Evolutionary conservation across 2,888 invertebrate genomes (phyloP).

Genomic region (Eristalinus sepulchralis): DNA sequence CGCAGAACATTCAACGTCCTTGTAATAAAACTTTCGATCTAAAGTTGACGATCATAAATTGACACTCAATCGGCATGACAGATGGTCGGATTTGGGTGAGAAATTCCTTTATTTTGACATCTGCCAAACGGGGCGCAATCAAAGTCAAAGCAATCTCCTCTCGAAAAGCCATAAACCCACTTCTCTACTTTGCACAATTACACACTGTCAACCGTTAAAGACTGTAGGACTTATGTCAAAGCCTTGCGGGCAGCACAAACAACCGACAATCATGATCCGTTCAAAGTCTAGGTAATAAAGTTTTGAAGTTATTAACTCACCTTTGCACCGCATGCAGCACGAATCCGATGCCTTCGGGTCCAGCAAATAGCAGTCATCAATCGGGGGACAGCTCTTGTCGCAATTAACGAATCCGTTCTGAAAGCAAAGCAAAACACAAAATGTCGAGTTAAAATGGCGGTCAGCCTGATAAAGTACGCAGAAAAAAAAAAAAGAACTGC

Average conservation of each 20-base stretch:
- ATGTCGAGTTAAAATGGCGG: slow-evolving; percentile 13
- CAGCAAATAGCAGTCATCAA: slow-evolving; percentile 91
- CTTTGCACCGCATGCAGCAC: slow-evolving; percentile 92
- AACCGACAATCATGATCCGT: neutral
- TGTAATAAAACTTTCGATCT: too few species aligned
- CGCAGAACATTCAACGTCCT: too few species aligned
- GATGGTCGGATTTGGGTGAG: too few species aligned
- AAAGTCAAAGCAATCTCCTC: neutral
- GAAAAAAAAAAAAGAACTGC: slow-evolving; percentile 39
- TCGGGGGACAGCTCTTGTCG: slow-evolving; percentile 89
- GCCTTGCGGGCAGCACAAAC: neutral
- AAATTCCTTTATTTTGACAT: too few species aligned
- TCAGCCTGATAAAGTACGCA: neutral
- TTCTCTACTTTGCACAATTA: neutral
- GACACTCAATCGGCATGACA: too few species aligned
- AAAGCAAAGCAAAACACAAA: slow-evolving; percentile 77
- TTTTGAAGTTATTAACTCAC: slow-evolving; percentile 78
- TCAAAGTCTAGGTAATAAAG: neutral
- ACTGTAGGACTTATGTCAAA: neutral
- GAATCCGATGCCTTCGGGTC: slow-evolving; percentile 86
- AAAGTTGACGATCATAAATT: too few species aligned
- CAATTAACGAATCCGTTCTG: slow-evolving; percentile 95
- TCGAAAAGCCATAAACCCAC: neutral
- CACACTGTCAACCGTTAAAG: neutral
- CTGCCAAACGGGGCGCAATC: too few species aligned